Evolutionary conservation across 2,888 invertebrate genomes (phyloP), one percentile per base, ranked within the genome.

Genomic region (Melanophora roralis): DNA sequence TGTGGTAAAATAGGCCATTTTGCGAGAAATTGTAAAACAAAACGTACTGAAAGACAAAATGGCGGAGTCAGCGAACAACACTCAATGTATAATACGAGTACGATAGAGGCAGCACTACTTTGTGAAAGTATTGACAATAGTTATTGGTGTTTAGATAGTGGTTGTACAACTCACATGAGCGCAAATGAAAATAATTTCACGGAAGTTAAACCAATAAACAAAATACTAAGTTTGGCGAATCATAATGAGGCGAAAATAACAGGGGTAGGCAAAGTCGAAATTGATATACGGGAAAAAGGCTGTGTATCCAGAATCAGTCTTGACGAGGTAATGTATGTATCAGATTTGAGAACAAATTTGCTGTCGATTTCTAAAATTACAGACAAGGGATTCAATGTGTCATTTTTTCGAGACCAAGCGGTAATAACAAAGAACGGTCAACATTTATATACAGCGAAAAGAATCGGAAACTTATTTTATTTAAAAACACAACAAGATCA

Each of bases 371-470:
- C n/a, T n/a, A n/a, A n/a, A n/a, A n/a, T 82, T 53, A 80, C 77
- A 21, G 72, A 73, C 8, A 75, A 79, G n/a, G 81, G 82, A 0
- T 82, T 68, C 27, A 73, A 65, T 32, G 75, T 81, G 21, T 8
- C 36, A 7, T 82, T 81, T 65, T 27, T 32, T 49, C 43, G 47
- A 47, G 65, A 59, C 9, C 7, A 57, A 2, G 43, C 68, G 9
- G 19, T 62, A 7, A 62, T 79, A 1, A 49, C 40, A 40, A 57
- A 75, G 14, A 67, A 64, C 9, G 43, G 62, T 3, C 14, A 27
- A 12, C 16, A 40, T 14, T 53, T 71, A 9, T 80, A 45, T 11
- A 57, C 57, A 0, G 75, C 78, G 9, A 67, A 81, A 27, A 55
- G 78, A 65, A 49, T 45, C 27, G 73, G 72, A 9, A 78, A 82